Evolutionary conservation across 2,888 invertebrate species (phyloP), one percentile per base, ranked within the genome.

Genomic region (Drosophila tripunctata): DNA sequence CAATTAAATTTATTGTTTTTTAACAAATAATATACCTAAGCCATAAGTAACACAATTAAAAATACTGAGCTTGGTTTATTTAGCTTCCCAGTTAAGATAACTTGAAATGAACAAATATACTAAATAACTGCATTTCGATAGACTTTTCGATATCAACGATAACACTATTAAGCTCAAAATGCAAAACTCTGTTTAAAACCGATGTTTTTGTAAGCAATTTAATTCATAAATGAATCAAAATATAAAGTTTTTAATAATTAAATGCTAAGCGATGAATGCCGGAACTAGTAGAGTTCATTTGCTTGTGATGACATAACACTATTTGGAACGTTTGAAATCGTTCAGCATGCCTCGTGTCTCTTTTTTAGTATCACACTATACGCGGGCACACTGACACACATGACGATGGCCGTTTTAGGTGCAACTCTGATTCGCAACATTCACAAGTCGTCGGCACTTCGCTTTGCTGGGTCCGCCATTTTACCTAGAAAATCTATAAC

Each of bases 351-450:
- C 62, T 58, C 55, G 58, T 74, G 65, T 33, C 21, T 12, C 1
- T 4, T 22, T 22, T 41, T 12, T 22, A 43, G 31, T 67, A 79
- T 69, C 68, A 64, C 54, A 17, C 45, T 36, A 51, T 61, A 65
- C 45, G 68, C 68, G 68, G 55, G 27, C 69, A 69, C 75, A 72
- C 75, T 74, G 64, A 54, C 67, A 82, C 27, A 10, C n/a, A n/a
- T n/a, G n/a, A n/a, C 78, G 68, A 88, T 89, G 88, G 75, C 73
- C 22, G 75, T 86, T 66, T 63, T 76, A 56, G 76, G 83, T 80
- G 88, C 89, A 88, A 89, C 89, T 80, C 89, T 89, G 88, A 58
- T 82, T 60, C 83, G 88, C 44, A 80, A 79, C 73, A 60, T 73
- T 70, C 78, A 80, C 73, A 75, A 69, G 69, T 76, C 86, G 72